Evolutionary conservation across 2,888 invertebrate species (phyloP), one percentile per base, ranked within the genome.

Genomic region (Pyralis farinalis): DNA sequence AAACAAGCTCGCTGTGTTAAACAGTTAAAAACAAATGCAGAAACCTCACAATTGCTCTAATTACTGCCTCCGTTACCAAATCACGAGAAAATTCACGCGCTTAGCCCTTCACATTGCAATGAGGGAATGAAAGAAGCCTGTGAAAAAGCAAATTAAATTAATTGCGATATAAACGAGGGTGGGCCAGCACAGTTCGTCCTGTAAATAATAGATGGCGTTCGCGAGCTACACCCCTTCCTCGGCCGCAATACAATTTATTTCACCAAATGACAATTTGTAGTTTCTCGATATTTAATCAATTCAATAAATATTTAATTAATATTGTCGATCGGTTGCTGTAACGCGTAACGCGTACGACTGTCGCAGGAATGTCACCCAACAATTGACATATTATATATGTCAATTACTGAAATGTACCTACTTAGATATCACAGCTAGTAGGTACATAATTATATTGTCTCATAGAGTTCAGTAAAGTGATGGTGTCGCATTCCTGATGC

Each of bases 141-240:
- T 83, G 81, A 85, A 86, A 84, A 86, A 83, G 81, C 83, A 85
- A 87, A 86, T 85, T 86, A 86, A 86, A 79, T 86, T 84, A 84
- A 82, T 85, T 84, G 85, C 82, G 81, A 81, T 82, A 80, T 85
- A 84, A 86, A 84, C 83, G 83, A 83, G 84, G 82, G 84, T 79
- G 72, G 71, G 64, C 71, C 58, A 61, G 63, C 61, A 65, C 74
- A 67, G 66, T 75, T 63, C 70, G 65, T 60, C 64, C 71, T 74
- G 74, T 81, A 76, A 81, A 80, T 80, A 80, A 80, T 80, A 79
- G 74, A 81, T 79, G 77, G 69, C 68, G 61, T 57, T 68, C 64
- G 50, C 56, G 63, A 58, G 59, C 68, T 73, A 63, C 71, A 76
- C 79, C 76, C 75, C 67, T 77, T 74, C 61, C 25, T 8, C 1